Evolutionary conservation across 1,140 invertebrate species (phyloP), one percentile per base, ranked within the genome.

Genomic region (Aphaenogaster ashmeadi): DNA sequence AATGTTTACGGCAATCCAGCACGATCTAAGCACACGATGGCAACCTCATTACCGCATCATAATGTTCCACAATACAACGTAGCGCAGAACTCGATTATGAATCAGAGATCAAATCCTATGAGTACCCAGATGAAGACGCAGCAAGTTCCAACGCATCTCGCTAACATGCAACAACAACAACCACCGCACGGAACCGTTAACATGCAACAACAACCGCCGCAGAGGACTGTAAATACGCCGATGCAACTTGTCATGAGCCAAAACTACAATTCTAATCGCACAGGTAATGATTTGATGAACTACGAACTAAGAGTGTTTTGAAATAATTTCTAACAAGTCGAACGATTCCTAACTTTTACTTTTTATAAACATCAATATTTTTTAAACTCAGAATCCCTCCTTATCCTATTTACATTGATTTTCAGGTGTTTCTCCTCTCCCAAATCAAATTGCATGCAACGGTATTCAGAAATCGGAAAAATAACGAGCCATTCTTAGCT

Each of bases 191-290:
- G 64, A 38, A 56, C 78, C 47, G 90, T 91, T 75, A 96, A 91
- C 13, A 75, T 84, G 47, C 92, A 94, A 64, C 95, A 94, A 69
- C 91, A 93, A 67, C 93, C 94, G 60, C 91, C 92, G 54, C 91
- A 94, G 75, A 92, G 93, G 38, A 86, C 90, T 60, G 88, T 90
- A 36, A 93, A 94, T 64, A 89, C 92, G 33, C 93, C 94, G 85
- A 92, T 95, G 77, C 94, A 95, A 77, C 95, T 95, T 81, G 90
- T 94, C n/a, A 88, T 95, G 71, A 96, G 93, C 84, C 95, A 96
- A 91, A 95, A 93, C 72, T 95, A 93, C 88, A 95, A 93, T 79
- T 94, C 94, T 21, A 91, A 88, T 74, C 93, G 94, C 87, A 91
- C 93, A 87, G 94, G 95, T 95, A 88, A 92, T 38, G n/a, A 50